These are phyloP conservation scores for Boloria euphrosyne DNA, from an alignment of 2,888 invertebrate species.

Conservation along the genomic window DNA sequence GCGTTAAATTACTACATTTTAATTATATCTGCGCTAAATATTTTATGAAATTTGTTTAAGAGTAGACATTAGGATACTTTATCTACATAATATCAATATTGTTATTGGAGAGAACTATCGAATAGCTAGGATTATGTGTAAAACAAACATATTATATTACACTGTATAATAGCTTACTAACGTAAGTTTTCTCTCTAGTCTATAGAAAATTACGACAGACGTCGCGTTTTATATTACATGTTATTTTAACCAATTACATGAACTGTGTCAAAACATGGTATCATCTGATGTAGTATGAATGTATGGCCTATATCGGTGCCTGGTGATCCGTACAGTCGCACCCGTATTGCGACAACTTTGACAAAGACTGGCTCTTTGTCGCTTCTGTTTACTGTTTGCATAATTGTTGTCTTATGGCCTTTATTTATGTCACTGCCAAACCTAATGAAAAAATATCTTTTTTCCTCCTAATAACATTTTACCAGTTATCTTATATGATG, in stretches of 20 bases:
- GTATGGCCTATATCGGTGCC: constrained; percentile 57
- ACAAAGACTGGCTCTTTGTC: constrained; percentile 61
- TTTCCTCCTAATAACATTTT: background rate
- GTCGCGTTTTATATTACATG: constrained; percentile 16
- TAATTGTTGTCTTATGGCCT: constrained; percentile 10
- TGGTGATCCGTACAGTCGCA: constrained; percentile 61
- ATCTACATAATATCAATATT: no score
- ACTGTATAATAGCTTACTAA: background rate
- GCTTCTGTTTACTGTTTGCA: constrained; percentile 35
- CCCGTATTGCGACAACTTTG: constrained; percentile 56
- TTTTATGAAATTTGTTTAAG: no score
- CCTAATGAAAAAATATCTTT: background rate
- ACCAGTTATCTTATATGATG: no score
- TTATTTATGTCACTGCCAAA: background rate
- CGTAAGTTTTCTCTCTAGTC: background rate
- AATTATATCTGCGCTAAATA: no score
- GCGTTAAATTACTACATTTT: no score
- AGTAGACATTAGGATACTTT: no score
- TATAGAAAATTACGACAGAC: background rate
- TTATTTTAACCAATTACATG: constrained; percentile 30
- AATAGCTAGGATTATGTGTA: no score
- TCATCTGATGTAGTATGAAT: constrained; percentile 47
- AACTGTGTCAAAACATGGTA: constrained; percentile 37
- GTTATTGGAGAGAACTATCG: no score
- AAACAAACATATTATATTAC: background rate